Conservation (phyloP, 2,888 invertebrate genomes). For the Stenichneumon culpator region DNA sequence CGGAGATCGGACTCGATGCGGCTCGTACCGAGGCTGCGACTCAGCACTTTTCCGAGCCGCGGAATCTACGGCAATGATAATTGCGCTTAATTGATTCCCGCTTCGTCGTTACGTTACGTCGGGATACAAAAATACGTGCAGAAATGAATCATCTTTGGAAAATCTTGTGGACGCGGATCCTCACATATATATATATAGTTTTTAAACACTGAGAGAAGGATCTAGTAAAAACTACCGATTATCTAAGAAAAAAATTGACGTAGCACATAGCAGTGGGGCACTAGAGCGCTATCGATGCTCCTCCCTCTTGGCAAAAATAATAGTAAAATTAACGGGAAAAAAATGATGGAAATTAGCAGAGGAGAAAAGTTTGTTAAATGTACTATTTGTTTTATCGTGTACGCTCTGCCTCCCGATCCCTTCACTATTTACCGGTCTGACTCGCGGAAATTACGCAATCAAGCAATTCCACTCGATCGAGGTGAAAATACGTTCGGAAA, state of each 20-base stretch:
- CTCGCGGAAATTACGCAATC: slow-evolving; percentile 59
- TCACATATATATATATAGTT: neutral
- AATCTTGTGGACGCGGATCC: slow-evolving; percentile 36
- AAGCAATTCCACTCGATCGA: slow-evolving; percentile 51
- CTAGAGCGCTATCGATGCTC: too few species aligned
- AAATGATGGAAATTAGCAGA: too few species aligned
- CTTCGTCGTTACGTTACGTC: slow-evolving; percentile 57
- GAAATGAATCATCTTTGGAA: slow-evolving; percentile 67
- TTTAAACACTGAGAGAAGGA: too few species aligned
- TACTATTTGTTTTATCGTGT: too few species aligned
- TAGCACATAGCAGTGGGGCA: too few species aligned
- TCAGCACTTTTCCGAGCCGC: neutral
- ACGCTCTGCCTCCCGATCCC: slow-evolving; percentile 5
- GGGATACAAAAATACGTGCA: slow-evolving; percentile 27
- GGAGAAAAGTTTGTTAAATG: too few species aligned
- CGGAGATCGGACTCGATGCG: neutral
- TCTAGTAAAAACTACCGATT: too few species aligned
- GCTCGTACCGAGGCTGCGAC: neutral
- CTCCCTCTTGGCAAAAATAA: too few species aligned
- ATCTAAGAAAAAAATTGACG: too few species aligned
- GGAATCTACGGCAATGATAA: slow-evolving; percentile 62
- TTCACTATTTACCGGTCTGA: slow-evolving; percentile 33
- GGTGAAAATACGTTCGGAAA: slow-evolving; percentile 48
- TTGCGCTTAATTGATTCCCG: slow-evolving; percentile 71
- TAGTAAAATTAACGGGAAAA: too few species aligned